Evolutionary conservation across 2,888 invertebrate genomes (phyloP).

Genomic region (Hemistola chrysoprasaria): DNA sequence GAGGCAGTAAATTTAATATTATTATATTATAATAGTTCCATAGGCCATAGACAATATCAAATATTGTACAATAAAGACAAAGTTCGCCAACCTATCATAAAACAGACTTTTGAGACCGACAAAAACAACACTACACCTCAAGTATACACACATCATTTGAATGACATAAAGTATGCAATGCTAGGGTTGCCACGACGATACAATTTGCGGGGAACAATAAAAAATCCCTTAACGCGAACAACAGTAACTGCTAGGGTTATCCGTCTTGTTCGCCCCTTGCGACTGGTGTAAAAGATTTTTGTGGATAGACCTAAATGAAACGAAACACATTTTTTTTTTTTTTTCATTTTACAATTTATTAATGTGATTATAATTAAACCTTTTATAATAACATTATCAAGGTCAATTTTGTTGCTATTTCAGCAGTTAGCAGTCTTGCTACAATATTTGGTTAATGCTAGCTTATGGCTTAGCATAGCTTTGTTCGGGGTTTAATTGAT

Average conservation of each 20-base stretch:
- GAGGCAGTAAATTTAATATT: no score
- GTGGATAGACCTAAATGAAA: slow-evolving; percentile 41
- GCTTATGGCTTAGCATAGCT: no score
- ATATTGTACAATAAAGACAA: no score
- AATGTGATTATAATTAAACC: no score
- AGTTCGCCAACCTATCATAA: not conserved
- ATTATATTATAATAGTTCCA: no score
- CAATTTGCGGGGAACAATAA: slow-evolving; percentile 79
- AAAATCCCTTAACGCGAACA: slow-evolving; percentile 79
- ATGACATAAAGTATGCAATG: slow-evolving; percentile 69
- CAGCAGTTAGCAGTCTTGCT: no score
- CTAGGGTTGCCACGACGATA: slow-evolving; percentile 59
- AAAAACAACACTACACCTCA: slow-evolving; percentile 14
- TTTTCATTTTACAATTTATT: no score
- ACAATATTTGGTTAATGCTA: no score
- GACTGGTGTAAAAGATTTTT: slow-evolving; percentile 40
- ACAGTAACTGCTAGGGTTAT: slow-evolving; percentile 67
- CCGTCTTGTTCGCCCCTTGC: slow-evolving; percentile 73
- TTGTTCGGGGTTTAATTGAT: no score
- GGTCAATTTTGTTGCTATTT: no score
- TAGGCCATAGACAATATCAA: no score
- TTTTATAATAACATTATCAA: no score
- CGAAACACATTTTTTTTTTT: not conserved
- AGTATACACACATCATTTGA: slow-evolving; percentile 41
- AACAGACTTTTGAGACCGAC: slow-evolving; percentile 5